These are phyloP conservation scores for Strix occidentalis DNA, from an alignment of 2,797 vertebrate genomes.

Conservation along the genomic window DNA sequence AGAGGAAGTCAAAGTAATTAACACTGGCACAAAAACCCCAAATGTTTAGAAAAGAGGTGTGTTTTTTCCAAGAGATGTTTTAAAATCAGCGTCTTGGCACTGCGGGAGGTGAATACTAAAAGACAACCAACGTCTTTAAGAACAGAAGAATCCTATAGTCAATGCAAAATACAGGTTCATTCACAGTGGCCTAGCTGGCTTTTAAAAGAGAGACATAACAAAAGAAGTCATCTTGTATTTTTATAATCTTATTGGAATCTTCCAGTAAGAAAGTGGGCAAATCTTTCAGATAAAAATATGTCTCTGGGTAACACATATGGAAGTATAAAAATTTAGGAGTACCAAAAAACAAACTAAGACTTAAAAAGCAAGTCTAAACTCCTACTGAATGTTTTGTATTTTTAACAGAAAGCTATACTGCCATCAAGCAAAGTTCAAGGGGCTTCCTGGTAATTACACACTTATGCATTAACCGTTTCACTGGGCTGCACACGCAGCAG, in stretches of 20 bases:
- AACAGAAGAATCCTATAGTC: neutral
- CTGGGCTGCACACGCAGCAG: neutral
- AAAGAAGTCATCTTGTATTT: neutral
- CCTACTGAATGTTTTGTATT: neutral
- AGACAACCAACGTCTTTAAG: neutral
- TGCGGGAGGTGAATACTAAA: neutral
- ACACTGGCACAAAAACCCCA: neutral
- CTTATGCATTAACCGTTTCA: neutral
- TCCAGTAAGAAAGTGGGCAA: neutral
- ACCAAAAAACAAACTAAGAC: neutral
- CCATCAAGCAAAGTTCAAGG: neutral
- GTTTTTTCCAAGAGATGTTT: neutral
- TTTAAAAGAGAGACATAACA: neutral
- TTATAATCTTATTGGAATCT: neutral
- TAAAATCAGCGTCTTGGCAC: neutral
- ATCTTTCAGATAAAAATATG: neutral
- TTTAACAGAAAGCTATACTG: neutral
- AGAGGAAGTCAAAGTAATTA: neutral
- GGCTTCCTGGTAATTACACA: neutral
- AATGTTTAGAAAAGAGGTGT: neutral
- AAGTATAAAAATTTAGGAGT: neutral
- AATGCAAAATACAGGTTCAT: neutral
- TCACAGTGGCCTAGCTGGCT: neutral
- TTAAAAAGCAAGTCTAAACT: neutral
- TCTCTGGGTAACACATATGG: accelerated